These are phyloP conservation scores for Raja brachyura DNA, from an alignment of 2,113 vertebrate genomes.

Conservation along the genomic window DNA sequence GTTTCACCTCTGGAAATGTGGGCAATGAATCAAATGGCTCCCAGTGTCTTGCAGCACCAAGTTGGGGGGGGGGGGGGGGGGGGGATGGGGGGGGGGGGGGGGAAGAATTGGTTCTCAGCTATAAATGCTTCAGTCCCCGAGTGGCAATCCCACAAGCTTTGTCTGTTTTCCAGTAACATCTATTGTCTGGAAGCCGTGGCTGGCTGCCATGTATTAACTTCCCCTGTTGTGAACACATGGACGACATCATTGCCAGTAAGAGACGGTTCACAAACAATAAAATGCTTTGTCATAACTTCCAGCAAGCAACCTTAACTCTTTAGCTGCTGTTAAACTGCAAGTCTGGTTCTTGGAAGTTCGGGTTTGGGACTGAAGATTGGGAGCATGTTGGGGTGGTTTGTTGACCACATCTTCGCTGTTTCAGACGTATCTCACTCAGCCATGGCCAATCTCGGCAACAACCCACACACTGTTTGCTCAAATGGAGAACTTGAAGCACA, in stretches of 20 bases:
- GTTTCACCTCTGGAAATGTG: neutral
- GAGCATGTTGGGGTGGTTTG: neutral
- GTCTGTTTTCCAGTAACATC: neutral
- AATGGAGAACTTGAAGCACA: too few species aligned
- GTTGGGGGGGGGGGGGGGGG: neutral
- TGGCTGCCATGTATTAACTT: neutral
- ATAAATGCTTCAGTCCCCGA: neutral
- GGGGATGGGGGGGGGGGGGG: neutral
- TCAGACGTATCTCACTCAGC: too few species aligned
- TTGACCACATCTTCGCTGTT: neutral
- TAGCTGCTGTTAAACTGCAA: neutral
- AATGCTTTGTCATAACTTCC: constrained; percentile 23
- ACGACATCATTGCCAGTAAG: constrained; percentile 29
- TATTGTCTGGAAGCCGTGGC: constrained; percentile 10
- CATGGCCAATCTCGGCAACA: too few species aligned
- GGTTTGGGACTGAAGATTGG: neutral
- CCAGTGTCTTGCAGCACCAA: neutral
- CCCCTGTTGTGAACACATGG: constrained; percentile 14
- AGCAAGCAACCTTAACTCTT: constrained; percentile 6
- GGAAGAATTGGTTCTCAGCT: neutral
- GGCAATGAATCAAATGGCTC: neutral
- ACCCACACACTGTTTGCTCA: too few species aligned
- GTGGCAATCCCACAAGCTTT: constrained; percentile 1
- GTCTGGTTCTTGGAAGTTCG: neutral
- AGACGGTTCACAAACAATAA: constrained; percentile 18